A percentile compares a stretch with the other conserved stretches of the same genome.
These are phyloP conservation scores for Spisula subtruncata DNA, from an alignment of 2,888 invertebrate genomes.

Conservation along the genomic window DNA sequence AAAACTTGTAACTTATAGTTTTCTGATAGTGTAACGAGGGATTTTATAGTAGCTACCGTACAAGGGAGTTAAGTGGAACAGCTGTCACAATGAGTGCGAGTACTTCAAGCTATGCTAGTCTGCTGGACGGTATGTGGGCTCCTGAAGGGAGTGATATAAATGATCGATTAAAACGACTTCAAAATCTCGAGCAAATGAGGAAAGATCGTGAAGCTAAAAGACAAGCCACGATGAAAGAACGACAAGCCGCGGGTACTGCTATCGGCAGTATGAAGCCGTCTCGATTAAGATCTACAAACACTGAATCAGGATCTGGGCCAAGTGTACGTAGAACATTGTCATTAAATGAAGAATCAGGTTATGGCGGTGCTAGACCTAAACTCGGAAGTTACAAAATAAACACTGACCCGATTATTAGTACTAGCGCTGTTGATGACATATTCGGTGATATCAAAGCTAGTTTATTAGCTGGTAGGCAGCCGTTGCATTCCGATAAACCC, in stretches of 20 bases:
- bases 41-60: not conserved
- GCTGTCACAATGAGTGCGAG: slow-evolving; percentile 35
- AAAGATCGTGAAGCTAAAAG: slow-evolving; percentile 62
- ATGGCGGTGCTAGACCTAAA: slow-evolving; percentile 68
- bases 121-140: slow-evolving; percentile 61
- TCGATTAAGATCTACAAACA: slow-evolving; percentile 34
- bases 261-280: slow-evolving; percentile 16
- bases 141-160: slow-evolving; percentile 69
- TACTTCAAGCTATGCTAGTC: slow-evolving; percentile 47
- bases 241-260: not conserved
- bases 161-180: slow-evolving; percentile 58
- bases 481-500: not conserved
- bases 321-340: slow-evolving; percentile 47
- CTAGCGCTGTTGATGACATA: not conserved
- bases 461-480: slow-evolving; percentile 40
- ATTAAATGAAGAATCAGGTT: slow-evolving; percentile 33
- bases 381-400: slow-evolving; percentile 16
- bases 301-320: not conserved
- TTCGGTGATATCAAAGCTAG: slow-evolving; percentile 47
- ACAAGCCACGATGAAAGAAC: slow-evolving; percentile 17
- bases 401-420: not conserved
- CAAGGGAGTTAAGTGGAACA: not conserved
- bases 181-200: slow-evolving; percentile 62
- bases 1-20: too few species aligned
- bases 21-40: too few species aligned